Percentiles rank a stretch among this genome's conserved stretches.
These are phyloP conservation scores for Alosa alosa DNA, from an alignment of 2,113 vertebrate species.

Conservation along the genomic window DNA sequence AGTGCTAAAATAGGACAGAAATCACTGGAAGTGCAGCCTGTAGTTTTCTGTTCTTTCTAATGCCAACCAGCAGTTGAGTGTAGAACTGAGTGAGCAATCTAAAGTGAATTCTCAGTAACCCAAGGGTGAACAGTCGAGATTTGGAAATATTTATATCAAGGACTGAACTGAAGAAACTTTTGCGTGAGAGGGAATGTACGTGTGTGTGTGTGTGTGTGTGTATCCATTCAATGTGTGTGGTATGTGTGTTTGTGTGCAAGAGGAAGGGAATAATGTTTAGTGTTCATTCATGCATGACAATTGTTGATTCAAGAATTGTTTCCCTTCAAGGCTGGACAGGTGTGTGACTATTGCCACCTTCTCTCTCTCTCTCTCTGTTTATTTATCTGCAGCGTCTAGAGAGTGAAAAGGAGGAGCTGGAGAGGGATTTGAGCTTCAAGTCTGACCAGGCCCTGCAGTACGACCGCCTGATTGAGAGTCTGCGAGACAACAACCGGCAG, in stretches of 20 bases:
- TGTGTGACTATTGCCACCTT: not conserved
- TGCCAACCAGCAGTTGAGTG: too few relatives aligned
- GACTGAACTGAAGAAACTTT: too few relatives aligned
- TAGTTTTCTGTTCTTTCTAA: too few relatives aligned
- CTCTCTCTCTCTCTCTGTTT: not conserved
- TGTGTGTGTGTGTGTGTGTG: too few relatives aligned
- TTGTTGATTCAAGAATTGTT: not conserved
- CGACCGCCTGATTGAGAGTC: constrained; percentile 79
- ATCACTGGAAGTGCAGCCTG: too few relatives aligned
- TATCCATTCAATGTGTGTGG: too few relatives aligned
- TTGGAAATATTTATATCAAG: too few relatives aligned
- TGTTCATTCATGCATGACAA: not conserved
- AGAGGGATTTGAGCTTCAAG: constrained; percentile 87
- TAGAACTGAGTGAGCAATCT: too few relatives aligned
- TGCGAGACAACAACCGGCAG: constrained; percentile 86
- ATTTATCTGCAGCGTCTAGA: constrained; percentile 73
- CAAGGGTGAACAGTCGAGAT: too few relatives aligned
- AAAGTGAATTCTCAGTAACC: too few relatives aligned
- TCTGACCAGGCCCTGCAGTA: constrained; percentile 85
- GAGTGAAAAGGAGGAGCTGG: constrained; percentile 79
- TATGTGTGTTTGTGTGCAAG: not conserved
- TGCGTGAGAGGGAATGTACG: too few relatives aligned
- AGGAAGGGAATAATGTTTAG: not conserved
- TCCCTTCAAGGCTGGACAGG: not conserved
- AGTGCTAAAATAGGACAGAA: too few relatives aligned